Percentiles rank a stretch among this genome's conserved stretches.
phyloP scores from a whole-genome alignment of 1,140 invertebrate genomes.

The Drosophila setifemur region DNA sequence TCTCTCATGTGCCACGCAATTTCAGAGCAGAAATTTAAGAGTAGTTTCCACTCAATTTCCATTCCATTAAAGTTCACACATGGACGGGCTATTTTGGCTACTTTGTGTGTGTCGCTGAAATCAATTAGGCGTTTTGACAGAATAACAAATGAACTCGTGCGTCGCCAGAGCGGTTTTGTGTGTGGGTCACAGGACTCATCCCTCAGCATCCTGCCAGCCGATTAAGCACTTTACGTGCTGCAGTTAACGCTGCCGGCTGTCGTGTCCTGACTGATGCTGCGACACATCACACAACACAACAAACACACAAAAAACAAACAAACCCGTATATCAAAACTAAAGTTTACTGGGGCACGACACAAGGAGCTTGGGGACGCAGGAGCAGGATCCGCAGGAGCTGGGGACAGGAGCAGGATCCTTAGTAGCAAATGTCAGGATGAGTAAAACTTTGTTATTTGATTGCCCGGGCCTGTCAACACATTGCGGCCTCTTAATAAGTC shows the following conservation, averaged over 20 bases:
- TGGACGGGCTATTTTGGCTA: conserved; percentile 4
- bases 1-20: no score
- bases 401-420: background rate
- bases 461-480: conserved; percentile 43
- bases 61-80: background rate
- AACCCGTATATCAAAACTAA: conserved; percentile 33
- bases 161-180: conserved; percentile 23
- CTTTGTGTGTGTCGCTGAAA: conserved; percentile 38
- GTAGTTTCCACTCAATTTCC: no score
- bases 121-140: conserved; percentile 61
- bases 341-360: conserved; percentile 28
- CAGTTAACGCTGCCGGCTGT: conserved; percentile 50
- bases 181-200: conserved; percentile 10
- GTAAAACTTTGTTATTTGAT: conserved; percentile 67
- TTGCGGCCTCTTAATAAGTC: conserved; percentile 37
- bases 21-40: no score
- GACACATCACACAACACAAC: no score
- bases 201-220: conserved; percentile 43
- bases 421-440: conserved; percentile 7
- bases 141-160: conserved; percentile 60
- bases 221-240: conserved; percentile 66
- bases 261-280: conserved; percentile 21
- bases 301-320: conserved; percentile 25
- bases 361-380: no score
- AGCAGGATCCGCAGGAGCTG: background rate